These are phyloP conservation scores for human DNA, from an alignment of 2,113 vertebrate species.

Conservation along the genomic window DNA sequence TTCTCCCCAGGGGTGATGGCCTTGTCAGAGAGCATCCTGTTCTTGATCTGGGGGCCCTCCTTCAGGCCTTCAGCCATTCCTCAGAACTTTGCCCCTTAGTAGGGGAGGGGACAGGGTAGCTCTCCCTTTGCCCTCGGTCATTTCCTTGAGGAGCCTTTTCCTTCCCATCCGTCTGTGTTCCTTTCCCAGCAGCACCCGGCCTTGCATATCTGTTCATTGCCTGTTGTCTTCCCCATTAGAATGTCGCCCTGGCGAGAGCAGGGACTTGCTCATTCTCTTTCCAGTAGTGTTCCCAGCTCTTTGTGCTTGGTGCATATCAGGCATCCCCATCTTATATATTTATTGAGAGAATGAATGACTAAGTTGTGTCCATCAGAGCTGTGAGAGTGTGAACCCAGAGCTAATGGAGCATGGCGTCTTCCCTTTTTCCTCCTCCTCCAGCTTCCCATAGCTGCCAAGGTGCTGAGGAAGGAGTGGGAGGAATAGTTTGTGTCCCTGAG, in stretches of 20 bases:
- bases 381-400: neutral
- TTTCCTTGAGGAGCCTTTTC: neutral
- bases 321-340: neutral
- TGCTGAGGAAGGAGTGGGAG: neutral
- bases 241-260: neutral
- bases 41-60: neutral
- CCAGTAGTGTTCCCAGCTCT: neutral
- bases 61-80: neutral
- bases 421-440: neutral
- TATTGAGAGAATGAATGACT: conserved; percentile 27
- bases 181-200: neutral
- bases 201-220: neutral
- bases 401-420: neutral
- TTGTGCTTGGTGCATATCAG: neutral
- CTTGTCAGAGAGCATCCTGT: neutral
- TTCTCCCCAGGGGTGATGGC: neutral
- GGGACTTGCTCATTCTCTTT: neutral
- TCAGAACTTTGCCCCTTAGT: neutral
- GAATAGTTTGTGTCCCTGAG: neutral
- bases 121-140: neutral
- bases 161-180: neutral
- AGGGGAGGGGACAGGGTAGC: neutral
- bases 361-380: neutral
- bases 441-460: neutral
- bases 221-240: neutral